Conservation (phyloP, 1,140 invertebrate species). For the Chionoecetes opilio region DNA sequence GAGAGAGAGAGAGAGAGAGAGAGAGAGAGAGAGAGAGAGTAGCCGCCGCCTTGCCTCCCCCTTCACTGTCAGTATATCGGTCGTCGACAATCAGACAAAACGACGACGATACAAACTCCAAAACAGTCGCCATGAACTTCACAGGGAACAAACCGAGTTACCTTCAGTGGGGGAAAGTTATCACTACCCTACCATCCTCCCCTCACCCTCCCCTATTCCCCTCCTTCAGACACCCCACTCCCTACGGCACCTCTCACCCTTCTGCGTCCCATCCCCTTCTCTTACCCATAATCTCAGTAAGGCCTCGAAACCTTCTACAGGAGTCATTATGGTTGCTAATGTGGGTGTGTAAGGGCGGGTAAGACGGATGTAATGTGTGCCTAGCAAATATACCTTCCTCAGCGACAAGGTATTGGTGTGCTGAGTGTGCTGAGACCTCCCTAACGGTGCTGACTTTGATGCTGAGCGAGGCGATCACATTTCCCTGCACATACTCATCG, state of each 20-base stretch:
- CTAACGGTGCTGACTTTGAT: neutral
- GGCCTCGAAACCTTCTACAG: neutral
- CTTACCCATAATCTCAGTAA: neutral
- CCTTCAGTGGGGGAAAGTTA: neutral
- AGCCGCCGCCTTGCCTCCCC: neutral
- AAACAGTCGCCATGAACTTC: slow-evolving; percentile 18
- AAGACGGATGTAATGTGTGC: slow-evolving; percentile 17
- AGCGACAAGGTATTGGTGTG: slow-evolving; percentile 2
- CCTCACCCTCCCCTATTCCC: neutral
- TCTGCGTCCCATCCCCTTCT: neutral
- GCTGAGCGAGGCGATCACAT: neutral
- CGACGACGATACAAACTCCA: neutral
- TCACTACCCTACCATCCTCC: neutral
- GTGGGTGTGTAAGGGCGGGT: neutral
- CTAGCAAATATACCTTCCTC: neutral
- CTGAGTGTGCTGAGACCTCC: neutral
- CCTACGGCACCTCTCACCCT: too few relatives aligned
- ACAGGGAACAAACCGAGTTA: neutral
- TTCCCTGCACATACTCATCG: neutral
- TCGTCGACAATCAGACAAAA: slow-evolving; percentile 4
- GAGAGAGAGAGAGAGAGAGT: slow-evolving; percentile 20
- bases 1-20: slow-evolving; percentile 36
- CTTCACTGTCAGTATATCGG: neutral
- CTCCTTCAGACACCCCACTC: too few relatives aligned
- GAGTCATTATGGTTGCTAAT: neutral